A percentile compares a stretch with the other conserved stretches of the same genome.
Evolutionary conservation across 2,113 vertebrate genomes (phyloP).

Genomic region (Stomatorhinus ivindoensis): DNA sequence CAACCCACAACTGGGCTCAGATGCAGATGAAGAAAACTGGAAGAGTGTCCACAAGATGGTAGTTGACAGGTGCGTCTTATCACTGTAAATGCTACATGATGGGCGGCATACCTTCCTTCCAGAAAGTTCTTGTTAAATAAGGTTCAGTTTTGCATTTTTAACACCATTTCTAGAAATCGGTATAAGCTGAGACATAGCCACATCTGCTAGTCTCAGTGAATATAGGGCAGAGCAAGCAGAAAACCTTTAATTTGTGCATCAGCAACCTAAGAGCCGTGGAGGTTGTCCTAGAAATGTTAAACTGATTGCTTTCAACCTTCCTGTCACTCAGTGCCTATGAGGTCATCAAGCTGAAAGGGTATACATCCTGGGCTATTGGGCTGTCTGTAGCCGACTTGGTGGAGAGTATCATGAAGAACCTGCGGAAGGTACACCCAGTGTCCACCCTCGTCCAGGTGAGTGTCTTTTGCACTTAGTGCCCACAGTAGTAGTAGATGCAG

Average conservation of each 20-base stretch:
- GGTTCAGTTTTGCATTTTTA: background rate
- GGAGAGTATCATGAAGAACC: conserved; percentile 85
- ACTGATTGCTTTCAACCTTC: background rate
- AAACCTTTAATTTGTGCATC: background rate
- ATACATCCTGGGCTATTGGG: conserved; percentile 97
- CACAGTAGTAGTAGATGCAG: background rate
- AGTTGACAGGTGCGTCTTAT: conserved; percentile 78
- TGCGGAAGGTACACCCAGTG: conserved; percentile 85
- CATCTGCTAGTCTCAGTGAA: background rate
- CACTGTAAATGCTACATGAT: background rate
- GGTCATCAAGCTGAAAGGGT: conserved; percentile 96
- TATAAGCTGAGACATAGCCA: background rate
- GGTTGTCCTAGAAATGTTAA: background rate
- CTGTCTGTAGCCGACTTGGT: conserved; percentile 92
- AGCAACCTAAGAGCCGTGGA: background rate
- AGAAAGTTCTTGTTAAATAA: background rate
- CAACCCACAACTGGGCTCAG: conserved; percentile 79
- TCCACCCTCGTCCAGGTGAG: conserved; percentile 91
- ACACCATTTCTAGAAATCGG: background rate
- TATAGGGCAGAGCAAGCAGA: background rate
- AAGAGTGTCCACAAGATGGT: conserved; percentile 85
- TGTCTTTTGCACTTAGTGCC: background rate
- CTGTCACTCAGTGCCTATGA: conserved; percentile 78
- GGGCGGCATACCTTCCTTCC: background rate
- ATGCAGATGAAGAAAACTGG: conserved; percentile 82